These are phyloP conservation scores for Papilio aristodemus DNA, from an alignment of 1,140 invertebrate species.

Conservation along the genomic window DNA sequence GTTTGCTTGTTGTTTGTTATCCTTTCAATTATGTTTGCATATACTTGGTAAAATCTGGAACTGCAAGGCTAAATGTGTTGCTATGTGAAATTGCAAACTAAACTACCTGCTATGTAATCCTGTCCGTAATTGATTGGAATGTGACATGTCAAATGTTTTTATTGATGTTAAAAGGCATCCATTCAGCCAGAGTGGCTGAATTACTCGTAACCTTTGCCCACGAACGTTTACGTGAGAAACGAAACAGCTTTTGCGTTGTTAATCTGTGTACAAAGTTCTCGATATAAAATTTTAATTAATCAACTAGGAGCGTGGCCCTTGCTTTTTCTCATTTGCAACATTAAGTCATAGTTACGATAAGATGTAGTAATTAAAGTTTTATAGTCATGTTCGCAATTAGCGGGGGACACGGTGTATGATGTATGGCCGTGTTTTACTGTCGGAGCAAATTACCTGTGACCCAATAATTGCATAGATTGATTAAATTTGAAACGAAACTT, in stretches of 20 bases:
- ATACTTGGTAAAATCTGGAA: background rate
- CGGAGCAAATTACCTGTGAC: slow-evolving; percentile 59
- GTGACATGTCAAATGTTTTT: background rate
- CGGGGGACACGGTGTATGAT: slow-evolving; percentile 48
- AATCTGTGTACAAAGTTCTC: background rate
- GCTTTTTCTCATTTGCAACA: slow-evolving; percentile 55
- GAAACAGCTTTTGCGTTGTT: background rate
- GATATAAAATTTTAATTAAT: slow-evolving; percentile 51
- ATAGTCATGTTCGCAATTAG: slow-evolving; percentile 67
- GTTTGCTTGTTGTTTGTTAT: background rate
- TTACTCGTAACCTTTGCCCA: background rate
- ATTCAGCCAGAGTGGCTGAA: slow-evolving; percentile 5
- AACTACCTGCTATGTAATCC: background rate
- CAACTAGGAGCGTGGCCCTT: slow-evolving; percentile 38
- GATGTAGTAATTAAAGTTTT: slow-evolving; percentile 66
- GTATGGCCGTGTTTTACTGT: slow-evolving; percentile 43
- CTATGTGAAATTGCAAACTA: background rate
- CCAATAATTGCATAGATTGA: slow-evolving; percentile 45
- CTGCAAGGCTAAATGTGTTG: background rate
- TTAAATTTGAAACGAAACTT: slow-evolving; percentile 40
- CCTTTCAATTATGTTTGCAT: slow-evolving; percentile 8
- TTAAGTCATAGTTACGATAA: slow-evolving; percentile 57
- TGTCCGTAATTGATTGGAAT: background rate
- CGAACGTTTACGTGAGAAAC: background rate
- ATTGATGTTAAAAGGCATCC: background rate